Base-by-base conservation (phyloP, 1,140 invertebrate genomes). In the Octopus bimaculoides region DNA sequence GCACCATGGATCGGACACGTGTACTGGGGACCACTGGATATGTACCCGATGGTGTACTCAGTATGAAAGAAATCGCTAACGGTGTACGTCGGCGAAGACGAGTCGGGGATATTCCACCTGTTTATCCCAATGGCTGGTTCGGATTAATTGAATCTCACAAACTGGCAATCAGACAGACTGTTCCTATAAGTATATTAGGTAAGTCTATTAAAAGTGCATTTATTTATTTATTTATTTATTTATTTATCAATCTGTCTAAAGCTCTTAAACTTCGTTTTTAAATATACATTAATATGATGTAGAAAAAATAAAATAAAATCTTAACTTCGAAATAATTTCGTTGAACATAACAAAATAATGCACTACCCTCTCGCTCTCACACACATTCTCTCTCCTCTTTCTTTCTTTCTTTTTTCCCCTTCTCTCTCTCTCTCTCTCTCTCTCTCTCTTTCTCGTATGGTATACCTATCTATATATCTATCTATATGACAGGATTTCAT, bases 111-210 rank as follows among this genome's bases (percentile, higher is more conserved):
- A 83, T 89, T 12, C 90, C 90, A 7, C 95, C 96, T 0, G 94
- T 95, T 1, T 97, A 93, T 90, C 96, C 96, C 0, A 97, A 98
- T 84, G 96, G 96, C 12, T 97, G 96, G 96, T 96, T 95, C 87
- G 93, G 92, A 0, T 84, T 97, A 1, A 88, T 93, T 0, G 95
- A 97, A 87, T 94, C 93, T 7, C 90, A 89, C 41, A 90, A 93
- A 41, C 81, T 98, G 5, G 91, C 90, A 54, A 87, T 87, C 4
- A 92, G 92, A 55, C 89, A 93, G 81, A 93, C 94, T 0, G 91
- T 92, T 79, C 91, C 93, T 81, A 91, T 96, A 2, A 91, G 93
- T 56, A 93, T 93, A 54, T 88, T 96, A 17, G 95, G 94, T 94
- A 87, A 86, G 87, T 88, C 26, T 41, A 41, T 41, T 41, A 41